A percentile compares a stretch with the other conserved stretches of the same genome.
Evolutionary conservation across 2,797 vertebrate genomes (phyloP).

Genomic region (Pelochelys cantorii): DNA sequence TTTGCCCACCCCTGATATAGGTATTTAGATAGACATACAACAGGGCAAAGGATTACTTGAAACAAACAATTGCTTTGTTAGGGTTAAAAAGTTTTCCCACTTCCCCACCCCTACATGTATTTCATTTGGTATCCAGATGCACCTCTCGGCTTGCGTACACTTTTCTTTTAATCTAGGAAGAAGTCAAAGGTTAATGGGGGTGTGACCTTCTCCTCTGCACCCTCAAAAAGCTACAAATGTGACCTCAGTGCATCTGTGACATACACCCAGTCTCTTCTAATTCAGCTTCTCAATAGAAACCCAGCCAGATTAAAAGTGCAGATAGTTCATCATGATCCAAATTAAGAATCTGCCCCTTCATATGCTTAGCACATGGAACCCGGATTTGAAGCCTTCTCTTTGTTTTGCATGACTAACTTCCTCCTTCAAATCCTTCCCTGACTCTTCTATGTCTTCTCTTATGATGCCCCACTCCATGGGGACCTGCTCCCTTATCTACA

Average conservation of each 20-base stretch:
- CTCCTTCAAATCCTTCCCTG: neutral
- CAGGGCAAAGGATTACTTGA: constrained; percentile 43
- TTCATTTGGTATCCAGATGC: neutral
- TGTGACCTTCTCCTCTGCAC: neutral
- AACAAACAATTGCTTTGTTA: constrained; percentile 29
- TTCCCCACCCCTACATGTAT: neutral
- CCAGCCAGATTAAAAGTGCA: neutral
- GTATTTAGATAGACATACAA: constrained; percentile 35
- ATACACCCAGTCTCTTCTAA: neutral
- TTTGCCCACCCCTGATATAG: neutral
- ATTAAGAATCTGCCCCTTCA: neutral
- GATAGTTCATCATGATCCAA: neutral
- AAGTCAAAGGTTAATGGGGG: constrained; percentile 20
- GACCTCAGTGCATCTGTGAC: neutral
- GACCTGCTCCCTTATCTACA: neutral
- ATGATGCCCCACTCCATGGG: neutral
- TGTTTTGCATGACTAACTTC: neutral
- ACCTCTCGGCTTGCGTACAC: neutral
- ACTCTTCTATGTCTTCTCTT: neutral
- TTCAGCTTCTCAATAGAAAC: neutral
- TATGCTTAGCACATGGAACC: neutral
- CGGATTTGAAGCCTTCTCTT: neutral
- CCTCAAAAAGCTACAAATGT: neutral
- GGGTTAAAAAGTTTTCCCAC: constrained; percentile 9
- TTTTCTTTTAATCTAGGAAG: neutral